A percentile compares a stretch with the other conserved stretches of the same genome.
phyloP scores from a whole-genome alignment of 2,113 vertebrate genomes.

The Monopterus albus region DNA sequence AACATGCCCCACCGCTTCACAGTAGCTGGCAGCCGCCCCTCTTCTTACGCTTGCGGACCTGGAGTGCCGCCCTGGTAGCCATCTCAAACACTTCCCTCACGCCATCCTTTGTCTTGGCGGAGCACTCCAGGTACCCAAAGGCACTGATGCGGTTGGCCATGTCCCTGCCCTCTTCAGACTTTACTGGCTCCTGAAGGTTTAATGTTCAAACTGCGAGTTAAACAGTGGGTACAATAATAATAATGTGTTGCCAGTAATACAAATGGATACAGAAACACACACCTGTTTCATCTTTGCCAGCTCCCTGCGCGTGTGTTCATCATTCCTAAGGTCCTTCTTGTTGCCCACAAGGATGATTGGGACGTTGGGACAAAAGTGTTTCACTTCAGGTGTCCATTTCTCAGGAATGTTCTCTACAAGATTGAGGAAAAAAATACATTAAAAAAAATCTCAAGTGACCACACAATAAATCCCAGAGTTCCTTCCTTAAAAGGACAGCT shows the following conservation, averaged over 20 bases:
- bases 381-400: constrained; percentile 98
- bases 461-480: not conserved
- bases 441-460: not conserved
- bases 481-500: constrained; percentile 27
- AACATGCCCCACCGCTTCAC: constrained; percentile 69
- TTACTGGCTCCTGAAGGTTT: constrained; percentile 89
- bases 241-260: not conserved
- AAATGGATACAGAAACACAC: not conserved
- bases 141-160: constrained; percentile 97
- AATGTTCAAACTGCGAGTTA: not conserved
- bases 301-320: constrained; percentile 94
- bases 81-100: constrained; percentile 98
- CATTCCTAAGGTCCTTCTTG: constrained; percentile 96
- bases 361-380: constrained; percentile 97
- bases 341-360: constrained; percentile 98
- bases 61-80: constrained; percentile 95
- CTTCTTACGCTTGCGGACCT: constrained; percentile 95
- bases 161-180: constrained; percentile 94
- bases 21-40: constrained; percentile 89
- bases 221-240: not conserved
- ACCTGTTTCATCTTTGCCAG: constrained; percentile 99
- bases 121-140: constrained; percentile 98
- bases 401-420: constrained; percentile 95
- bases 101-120: constrained; percentile 97
- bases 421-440: not conserved